These are phyloP conservation scores for Hippocampus barbouri DNA, from an alignment of 2,113 vertebrate genomes.

Conservation along the genomic window DNA sequence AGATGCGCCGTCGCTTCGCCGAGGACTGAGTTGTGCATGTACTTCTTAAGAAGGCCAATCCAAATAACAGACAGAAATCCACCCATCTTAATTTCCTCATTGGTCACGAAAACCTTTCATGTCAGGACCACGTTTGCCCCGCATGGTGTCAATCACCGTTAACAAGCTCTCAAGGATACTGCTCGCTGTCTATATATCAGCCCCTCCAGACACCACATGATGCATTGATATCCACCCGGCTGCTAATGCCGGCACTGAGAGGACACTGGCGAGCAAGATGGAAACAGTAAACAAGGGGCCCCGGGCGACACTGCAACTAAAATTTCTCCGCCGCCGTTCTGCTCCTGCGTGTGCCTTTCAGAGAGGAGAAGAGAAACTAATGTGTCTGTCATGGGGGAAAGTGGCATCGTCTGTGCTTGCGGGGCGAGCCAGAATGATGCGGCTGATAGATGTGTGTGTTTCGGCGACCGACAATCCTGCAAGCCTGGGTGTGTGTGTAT, in stretches of 20 bases:
- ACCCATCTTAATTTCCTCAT: constrained; percentile 6
- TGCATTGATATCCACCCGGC: constrained; percentile 39
- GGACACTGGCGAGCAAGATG: constrained; percentile 32
- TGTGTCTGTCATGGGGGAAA: constrained; percentile 57
- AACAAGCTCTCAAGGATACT: constrained; percentile 70
- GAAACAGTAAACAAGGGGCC: constrained; percentile 45
- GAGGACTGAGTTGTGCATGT: neutral
- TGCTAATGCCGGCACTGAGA: constrained; percentile 33
- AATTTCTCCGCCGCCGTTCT: constrained; percentile 41
- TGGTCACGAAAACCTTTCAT: constrained; percentile 35
- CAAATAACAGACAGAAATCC: neutral
- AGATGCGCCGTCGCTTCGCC: neutral
- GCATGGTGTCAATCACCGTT: constrained; percentile 64
- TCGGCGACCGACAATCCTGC: constrained; percentile 38
- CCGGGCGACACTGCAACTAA: constrained; percentile 43
- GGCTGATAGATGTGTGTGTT: constrained; percentile 56
- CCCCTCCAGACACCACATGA: constrained; percentile 44
- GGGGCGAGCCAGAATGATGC: constrained; percentile 42
- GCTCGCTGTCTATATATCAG: constrained; percentile 57
- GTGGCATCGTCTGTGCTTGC: constrained; percentile 56
- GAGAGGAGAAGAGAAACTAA: constrained; percentile 44
- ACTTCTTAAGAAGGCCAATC: neutral
- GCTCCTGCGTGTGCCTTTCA: constrained; percentile 43
- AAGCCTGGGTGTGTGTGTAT: constrained; percentile 17
- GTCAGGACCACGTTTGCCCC: constrained; percentile 6